Evolutionary conservation across 2,113 vertebrate genomes (phyloP), one percentile per base, ranked within the genome.

Genomic region (Ranitomeya variabilis): DNA sequence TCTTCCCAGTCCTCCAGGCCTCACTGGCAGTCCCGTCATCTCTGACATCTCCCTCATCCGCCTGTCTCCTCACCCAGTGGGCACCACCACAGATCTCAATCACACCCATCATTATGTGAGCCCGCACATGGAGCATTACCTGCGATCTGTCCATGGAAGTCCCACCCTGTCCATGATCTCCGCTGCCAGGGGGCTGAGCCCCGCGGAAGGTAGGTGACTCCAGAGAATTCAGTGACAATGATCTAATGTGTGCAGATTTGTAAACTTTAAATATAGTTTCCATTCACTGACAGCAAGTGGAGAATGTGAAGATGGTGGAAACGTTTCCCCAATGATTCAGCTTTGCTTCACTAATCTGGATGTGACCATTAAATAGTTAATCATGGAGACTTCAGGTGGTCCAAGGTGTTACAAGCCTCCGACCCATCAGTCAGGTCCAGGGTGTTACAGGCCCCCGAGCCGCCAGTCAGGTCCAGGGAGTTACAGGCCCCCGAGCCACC

Each of bases 41-140:
- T 99, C 98, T 0, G 98, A 99, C 90, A 97, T 99, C 92, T 98
- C 98, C 60, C 94, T 99, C 90, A 99, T 99, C 91, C 97, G 97
- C 51, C 94, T 99, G 14, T 99, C 98, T 11, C 98, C 98, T 0
- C 98, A 99, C 57, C 94, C 95, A 0, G 90, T 95, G 0, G 96
- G 96, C 83, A 92, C 96, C 82, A 92, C 96, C 0, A 91, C 95
- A 0, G 98, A 99, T 86, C 99, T 99, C 93, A 97, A 93, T 89
- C 95, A 96, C 0, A 95, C 97, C 0, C 97, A 99, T 89, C 95
- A 97, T 0, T 99, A 98, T 85, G 91, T 99, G 93, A 96, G 93
- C 87, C 96, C 97, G 52, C 97, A 99, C 94, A 97, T 99, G 98
- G 98, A 99, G 93, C 98, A 99, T 91, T 99, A 99, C 94, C 97